A percentile compares a stretch with the other conserved stretches of the same genome.
Conservation (phyloP, 2,113 vertebrate genomes). For the Thunnus maccoyii region DNA sequence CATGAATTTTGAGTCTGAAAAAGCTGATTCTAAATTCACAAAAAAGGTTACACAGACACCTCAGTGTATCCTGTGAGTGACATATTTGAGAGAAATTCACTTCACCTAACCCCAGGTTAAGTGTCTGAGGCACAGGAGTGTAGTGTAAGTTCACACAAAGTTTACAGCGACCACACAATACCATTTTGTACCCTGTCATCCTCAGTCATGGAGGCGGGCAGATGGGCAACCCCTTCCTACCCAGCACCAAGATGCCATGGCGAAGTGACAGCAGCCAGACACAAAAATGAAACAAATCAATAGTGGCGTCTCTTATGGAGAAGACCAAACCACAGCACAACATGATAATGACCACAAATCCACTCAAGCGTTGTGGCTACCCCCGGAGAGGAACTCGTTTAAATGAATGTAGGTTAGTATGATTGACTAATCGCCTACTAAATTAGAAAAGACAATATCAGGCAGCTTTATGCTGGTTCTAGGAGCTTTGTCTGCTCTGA, state of each 20-base stretch:
- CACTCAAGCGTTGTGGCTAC: conserved; percentile 71
- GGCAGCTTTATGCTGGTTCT: conserved; percentile 52
- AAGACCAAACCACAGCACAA: conserved; percentile 68
- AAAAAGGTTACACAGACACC: conserved; percentile 37
- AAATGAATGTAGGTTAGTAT: conserved; percentile 67
- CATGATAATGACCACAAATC: conserved; percentile 74
- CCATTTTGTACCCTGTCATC: conserved; percentile 51
- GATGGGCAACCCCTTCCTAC: conserved; percentile 59
- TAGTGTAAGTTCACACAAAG: conserved; percentile 73
- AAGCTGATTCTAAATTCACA: conserved; percentile 59
- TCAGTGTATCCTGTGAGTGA: conserved; percentile 39
- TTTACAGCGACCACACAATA: conserved; percentile 54
- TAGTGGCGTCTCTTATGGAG: conserved; percentile 67
- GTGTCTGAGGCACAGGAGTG: conserved; percentile 11
- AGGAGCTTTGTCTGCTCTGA: conserved; percentile 29
- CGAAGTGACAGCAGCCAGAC: conserved; percentile 73
- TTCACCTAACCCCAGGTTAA: conserved; percentile 54
- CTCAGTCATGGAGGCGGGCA: conserved; percentile 28
- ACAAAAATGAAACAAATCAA: conserved; percentile 75
- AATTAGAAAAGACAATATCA: conserved; percentile 77
- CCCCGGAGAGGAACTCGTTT: conserved; percentile 62
- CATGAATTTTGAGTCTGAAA: conserved; percentile 44
- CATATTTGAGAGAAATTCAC: conserved; percentile 49
- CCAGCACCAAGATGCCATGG: conserved; percentile 55
- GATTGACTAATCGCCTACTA: conserved; percentile 70